Evolutionary conservation across 2,797 vertebrate genomes (phyloP), one percentile per base, ranked within the genome.

Genomic region (Rhynchotus rufescens): DNA sequence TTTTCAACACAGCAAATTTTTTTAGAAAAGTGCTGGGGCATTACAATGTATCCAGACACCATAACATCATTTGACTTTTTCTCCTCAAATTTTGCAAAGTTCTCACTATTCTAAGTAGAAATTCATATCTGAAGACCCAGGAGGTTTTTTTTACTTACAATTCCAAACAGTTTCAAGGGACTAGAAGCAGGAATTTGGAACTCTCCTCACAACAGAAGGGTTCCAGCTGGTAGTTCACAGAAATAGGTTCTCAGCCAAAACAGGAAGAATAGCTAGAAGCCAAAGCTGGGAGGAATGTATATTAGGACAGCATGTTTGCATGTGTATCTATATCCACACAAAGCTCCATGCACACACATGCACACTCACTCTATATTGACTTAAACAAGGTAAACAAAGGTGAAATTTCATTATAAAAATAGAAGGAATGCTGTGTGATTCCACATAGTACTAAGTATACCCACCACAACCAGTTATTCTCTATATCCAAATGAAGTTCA

Each of bases 161-260:
- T 85, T 90, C 40, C 28, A 65, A 78, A 16, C 6, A n/a, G 16
- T 54, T 94, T 80, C 52, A 30, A 77, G 23, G 1, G 4, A 80
- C 6, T 57, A 61, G 42, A 10, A 85, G 61, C 19, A 64, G 36
- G 62, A 89, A 68, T 80, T 80, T 80, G 60, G 69, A 88, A 81
- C 57, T 80, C 85, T 90, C 47, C 89, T 72, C 83, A 38, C 12
- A 95, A 84, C 81, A 92, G 78, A 90, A 80, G 59, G 38, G 17
- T 90, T 86, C 51, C 86, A 92, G 71, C 57, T 92, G 81, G 69
- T 84, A 84, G 38, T 6, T 82, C 59, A 80, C 45, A 73, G 69
- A 90, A 87, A 82, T 6, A 52, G 8, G 65, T 68, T 79, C 49
- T 81, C 68, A 75, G 72, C 66, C 78, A 86, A 89, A 94, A 74